A percentile compares a stretch with the other conserved stretches of the same genome.
These are phyloP conservation scores for Upupa epops DNA, from an alignment of 2,113 vertebrate species.

Conservation along the genomic window DNA sequence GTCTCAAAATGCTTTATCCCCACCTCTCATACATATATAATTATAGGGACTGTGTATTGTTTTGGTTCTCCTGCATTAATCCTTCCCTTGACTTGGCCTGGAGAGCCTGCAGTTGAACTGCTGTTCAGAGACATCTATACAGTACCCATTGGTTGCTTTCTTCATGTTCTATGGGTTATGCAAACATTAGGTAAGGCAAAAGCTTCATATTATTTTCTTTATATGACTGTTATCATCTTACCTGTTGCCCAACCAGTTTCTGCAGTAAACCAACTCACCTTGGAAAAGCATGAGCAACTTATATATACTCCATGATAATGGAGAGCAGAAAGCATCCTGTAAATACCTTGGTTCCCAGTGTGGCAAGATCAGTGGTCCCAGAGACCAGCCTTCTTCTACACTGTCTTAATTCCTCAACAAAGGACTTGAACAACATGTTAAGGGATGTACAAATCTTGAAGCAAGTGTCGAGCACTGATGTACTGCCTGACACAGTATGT, in stretches of 20 bases:
- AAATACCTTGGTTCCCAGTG: not conserved
- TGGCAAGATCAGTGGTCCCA: not conserved
- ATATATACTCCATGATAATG: not conserved
- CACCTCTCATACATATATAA: not conserved
- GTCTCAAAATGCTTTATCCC: not conserved
- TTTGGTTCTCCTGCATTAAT: not conserved
- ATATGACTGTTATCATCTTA: not conserved
- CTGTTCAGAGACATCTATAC: not conserved
- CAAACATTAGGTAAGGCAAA: not conserved
- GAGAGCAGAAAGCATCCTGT: not conserved
- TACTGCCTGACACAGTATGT: not conserved
- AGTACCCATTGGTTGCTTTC: not conserved
- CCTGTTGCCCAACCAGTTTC: not conserved
- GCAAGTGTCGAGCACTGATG: not conserved
- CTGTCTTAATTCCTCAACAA: not conserved
- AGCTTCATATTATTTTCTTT: not conserved
- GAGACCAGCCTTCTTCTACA: not conserved
- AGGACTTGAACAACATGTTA: not conserved
- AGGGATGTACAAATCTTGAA: not conserved
- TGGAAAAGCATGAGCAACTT: not conserved
- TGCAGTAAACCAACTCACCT: not conserved
- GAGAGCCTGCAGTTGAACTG: not conserved
- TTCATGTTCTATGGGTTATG: not conserved
- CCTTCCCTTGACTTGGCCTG: accelerated
- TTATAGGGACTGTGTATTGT: not conserved